Evolutionary conservation across 2,797 vertebrate genomes (phyloP).

Genomic region (Allobates femoralis): DNA sequence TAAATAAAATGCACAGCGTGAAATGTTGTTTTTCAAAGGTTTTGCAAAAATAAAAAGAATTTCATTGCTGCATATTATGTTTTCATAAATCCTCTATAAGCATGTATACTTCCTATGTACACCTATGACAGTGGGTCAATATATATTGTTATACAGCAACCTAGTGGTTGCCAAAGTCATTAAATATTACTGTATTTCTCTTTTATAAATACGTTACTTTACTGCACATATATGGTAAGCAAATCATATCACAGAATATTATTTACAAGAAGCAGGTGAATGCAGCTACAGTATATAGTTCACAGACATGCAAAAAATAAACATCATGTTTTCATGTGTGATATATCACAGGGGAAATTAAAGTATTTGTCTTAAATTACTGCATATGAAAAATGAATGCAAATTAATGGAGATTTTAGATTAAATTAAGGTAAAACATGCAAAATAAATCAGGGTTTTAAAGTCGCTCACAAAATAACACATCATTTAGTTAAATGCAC

Average conservation of each 20-base stretch:
- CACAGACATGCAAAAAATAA: constrained; percentile 34
- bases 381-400: not conserved
- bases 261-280: constrained; percentile 55
- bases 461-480: not conserved
- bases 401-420: not conserved
- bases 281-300: not conserved
- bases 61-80: constrained; percentile 50
- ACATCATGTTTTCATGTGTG: not conserved
- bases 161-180: constrained; percentile 56
- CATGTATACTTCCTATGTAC: constrained; percentile 55
- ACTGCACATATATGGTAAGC: constrained; percentile 74
- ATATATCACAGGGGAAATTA: not conserved
- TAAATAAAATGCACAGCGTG: constrained; percentile 31
- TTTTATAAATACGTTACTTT: constrained; percentile 79
- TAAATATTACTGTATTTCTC: constrained; percentile 62
- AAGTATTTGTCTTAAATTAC: not conserved
- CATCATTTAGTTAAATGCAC: not conserved
- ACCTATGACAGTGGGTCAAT: constrained; percentile 53
- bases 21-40: constrained; percentile 21
- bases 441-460: not conserved
- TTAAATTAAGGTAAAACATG: not conserved
- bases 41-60: constrained; percentile 59
- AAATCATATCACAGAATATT: constrained; percentile 62
- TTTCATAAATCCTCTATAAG: constrained; percentile 61
- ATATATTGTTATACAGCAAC: constrained; percentile 61